These are phyloP conservation scores for Danio jaintianensis DNA, from an alignment of 2,797 vertebrate species.

Conservation along the genomic window DNA sequence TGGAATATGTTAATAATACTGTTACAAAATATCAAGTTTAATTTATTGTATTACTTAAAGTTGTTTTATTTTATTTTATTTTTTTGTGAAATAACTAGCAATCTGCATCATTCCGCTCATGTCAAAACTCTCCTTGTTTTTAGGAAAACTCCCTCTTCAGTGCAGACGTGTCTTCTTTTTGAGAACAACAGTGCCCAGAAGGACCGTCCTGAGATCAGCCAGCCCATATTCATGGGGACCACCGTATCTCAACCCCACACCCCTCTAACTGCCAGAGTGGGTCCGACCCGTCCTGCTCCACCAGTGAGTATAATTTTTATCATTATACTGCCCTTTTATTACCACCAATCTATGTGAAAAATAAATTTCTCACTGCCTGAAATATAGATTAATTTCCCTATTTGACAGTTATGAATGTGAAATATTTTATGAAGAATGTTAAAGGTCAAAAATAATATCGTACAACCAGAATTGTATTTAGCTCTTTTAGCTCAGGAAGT, in stretches of 20 bases:
- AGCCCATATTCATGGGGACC: constrained; percentile 55
- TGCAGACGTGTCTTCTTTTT: constrained; percentile 24
- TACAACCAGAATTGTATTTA: neutral
- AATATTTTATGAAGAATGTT: neutral
- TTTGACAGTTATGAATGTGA: neutral
- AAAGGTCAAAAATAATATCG: neutral
- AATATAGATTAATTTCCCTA: neutral
- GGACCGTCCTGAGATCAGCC: constrained; percentile 47
- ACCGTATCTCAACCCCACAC: constrained; percentile 22
- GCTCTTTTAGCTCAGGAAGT: neutral
- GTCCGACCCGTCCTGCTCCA: constrained; percentile 33
- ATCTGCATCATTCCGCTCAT: neutral
- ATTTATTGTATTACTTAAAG: too few relatives aligned
- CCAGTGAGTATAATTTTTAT: constrained; percentile 39
- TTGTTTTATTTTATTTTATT: too few relatives aligned
- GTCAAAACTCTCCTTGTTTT: constrained; percentile 3
- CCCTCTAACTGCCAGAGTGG: constrained; percentile 14
- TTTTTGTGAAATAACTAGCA: neutral
- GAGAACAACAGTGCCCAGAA: constrained; percentile 13
- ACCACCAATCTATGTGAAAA: neutral
- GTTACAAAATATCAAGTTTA: too few relatives aligned
- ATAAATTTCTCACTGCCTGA: neutral
- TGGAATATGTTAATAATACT: too few relatives aligned
- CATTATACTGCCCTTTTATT: neutral
- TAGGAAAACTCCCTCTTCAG: constrained; percentile 36